Evolutionary conservation across 2,888 invertebrate genomes (phyloP).

Genomic region (Meteorus cinctellus): DNA sequence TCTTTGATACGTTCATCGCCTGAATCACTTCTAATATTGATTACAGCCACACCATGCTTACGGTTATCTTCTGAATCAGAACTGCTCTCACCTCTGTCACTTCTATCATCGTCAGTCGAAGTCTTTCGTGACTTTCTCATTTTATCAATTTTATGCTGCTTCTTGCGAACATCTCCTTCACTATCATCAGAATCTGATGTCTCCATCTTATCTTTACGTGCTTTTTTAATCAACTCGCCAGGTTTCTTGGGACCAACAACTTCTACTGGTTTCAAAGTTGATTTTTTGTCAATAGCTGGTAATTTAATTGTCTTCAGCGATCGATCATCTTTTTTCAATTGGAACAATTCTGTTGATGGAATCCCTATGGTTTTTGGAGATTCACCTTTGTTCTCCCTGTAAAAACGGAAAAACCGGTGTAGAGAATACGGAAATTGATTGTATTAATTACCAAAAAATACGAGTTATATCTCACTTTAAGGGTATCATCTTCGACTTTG

Average conservation of each 20-base stretch:
- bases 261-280: constrained; percentile 60
- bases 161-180: constrained; percentile 66
- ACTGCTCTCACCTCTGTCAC: constrained; percentile 75
- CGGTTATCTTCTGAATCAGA: constrained; percentile 76
- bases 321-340: constrained; percentile 69
- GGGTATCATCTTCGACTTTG: constrained; percentile 48
- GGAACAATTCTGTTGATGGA: constrained; percentile 62
- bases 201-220: constrained; percentile 66
- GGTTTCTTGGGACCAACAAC: constrained; percentile 60
- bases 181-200: constrained; percentile 70
- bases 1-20: constrained; percentile 73
- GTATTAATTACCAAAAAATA: background rate
- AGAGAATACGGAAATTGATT: background rate
- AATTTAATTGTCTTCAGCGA: constrained; percentile 57
- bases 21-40: constrained; percentile 62
- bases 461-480: constrained; percentile 44
- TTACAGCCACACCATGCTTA: constrained; percentile 63
- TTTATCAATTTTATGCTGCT: constrained; percentile 66
- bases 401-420: constrained; percentile 22
- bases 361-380: constrained; percentile 65
- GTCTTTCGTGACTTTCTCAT: constrained; percentile 65
- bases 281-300: constrained; percentile 65
- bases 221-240: constrained; percentile 61
- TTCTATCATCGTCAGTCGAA: constrained; percentile 75
- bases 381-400: constrained; percentile 66